Percentiles rank a stretch among this genome's conserved stretches.
These are phyloP conservation scores for Drosophila dunni DNA, from an alignment of 1,140 invertebrate species.

Conservation along the genomic window DNA sequence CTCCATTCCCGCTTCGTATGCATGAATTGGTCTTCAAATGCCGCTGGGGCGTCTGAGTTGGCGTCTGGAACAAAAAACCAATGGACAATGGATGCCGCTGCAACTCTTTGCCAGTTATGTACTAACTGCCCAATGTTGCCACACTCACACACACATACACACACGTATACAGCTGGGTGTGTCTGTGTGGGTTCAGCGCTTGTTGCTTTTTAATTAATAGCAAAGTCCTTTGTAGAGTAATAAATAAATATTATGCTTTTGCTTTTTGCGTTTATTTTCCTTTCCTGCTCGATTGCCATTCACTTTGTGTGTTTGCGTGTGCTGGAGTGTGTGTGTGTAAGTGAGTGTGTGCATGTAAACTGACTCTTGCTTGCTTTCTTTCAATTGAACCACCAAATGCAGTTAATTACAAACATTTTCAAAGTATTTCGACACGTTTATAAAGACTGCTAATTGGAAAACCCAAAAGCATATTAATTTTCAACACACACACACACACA, in stretches of 20 bases:
- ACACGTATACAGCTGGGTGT: background rate
- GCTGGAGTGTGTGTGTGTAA: background rate
- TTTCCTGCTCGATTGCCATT: slow-evolving; percentile 57
- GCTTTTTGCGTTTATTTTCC: slow-evolving; percentile 66
- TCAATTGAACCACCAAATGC: slow-evolving; percentile 21
- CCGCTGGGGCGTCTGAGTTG: slow-evolving; percentile 57
- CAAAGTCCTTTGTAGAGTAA: slow-evolving; percentile 84
- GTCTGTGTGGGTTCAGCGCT: slow-evolving; percentile 42
- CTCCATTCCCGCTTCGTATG: slow-evolving; percentile 25
- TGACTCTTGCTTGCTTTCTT: slow-evolving; percentile 17
- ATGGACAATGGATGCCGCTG: slow-evolving; percentile 39
- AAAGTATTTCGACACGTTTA: slow-evolving; percentile 6
- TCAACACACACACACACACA: slow-evolving; percentile 8
- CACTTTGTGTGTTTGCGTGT: slow-evolving; percentile 3
- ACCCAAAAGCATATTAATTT: slow-evolving; percentile 41
- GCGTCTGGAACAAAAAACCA: slow-evolving; percentile 40
- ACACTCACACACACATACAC: background rate
- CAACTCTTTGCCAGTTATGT: slow-evolving; percentile 31
- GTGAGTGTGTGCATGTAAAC: slow-evolving; percentile 4
- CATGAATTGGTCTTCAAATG: slow-evolving; percentile 59
- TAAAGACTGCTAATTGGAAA: slow-evolving; percentile 47
- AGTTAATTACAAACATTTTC: slow-evolving; percentile 31
- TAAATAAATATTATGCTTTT: slow-evolving; percentile 84
- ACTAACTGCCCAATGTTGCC: slow-evolving; percentile 25
- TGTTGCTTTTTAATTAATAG: slow-evolving; percentile 85